Evolutionary conservation across 2,888 invertebrate species (phyloP), one percentile per base, ranked within the genome.

Genomic region (Cotesia congregata): DNA sequence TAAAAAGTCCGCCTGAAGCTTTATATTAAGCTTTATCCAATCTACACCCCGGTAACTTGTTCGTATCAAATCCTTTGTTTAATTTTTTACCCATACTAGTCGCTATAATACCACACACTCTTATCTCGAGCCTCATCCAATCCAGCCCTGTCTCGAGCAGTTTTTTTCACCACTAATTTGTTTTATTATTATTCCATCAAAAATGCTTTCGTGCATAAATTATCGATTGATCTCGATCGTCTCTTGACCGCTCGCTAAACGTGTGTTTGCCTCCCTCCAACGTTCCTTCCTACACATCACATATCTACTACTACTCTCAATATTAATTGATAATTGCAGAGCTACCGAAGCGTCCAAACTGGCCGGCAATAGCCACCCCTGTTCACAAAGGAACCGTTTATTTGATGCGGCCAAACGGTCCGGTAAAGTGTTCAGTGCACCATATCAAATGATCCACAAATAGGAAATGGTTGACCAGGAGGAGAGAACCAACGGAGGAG

Each of bases 321-420:
- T 84, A 84, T 84, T 85, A 86, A 86, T 84, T 86, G 83, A 85
- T 85, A 84, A 86, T 84, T 80, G 77, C 41, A 17, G 64, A 69
- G 79, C 72, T 77, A 77, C 60, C 77, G 76, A 75, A 80, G 79
- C 79, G 78, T 80, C 65, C 65, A 65, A 65, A 65, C 61, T 50
- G 59, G 65, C 59, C 69, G 76, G 75, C 77, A 60, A 41, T n/a
- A 69, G 50, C 75, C 7, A 76, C 50, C 68, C 40, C 71, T 20
- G 12, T 64, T 20, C 78, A 80, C 80, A 80, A 79, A 80, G 80
- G 77, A 76, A 78, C 74, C 72, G 71, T 78, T 79, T 72, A 70
- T 77, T 78, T 77, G 67, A 77, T 73, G 72, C 59, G 77, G 71
- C 77, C 77, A 71, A 77, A 75, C 71, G 72, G 72, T n/a, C 15